Evolutionary conservation across 1,140 invertebrate genomes (phyloP).

Genomic region (Trachelipus rathkii): DNA sequence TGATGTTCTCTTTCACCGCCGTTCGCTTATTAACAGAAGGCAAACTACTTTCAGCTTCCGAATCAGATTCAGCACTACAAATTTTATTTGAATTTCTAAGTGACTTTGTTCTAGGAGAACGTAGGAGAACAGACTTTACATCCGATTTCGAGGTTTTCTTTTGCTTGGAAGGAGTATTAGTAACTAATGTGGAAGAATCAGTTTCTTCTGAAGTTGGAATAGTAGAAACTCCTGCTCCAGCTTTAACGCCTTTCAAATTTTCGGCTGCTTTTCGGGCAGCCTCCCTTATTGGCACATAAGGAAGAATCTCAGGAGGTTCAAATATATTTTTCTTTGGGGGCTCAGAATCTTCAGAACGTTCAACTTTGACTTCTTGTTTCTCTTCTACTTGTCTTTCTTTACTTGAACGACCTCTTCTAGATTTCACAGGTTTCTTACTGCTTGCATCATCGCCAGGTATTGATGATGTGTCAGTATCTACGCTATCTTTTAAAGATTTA

Average conservation of each 20-base stretch:
- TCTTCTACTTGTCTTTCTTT: slow-evolving; percentile 62
- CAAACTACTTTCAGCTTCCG: neutral
- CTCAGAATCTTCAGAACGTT: slow-evolving; percentile 51
- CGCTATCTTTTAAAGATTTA: slow-evolving; percentile 26
- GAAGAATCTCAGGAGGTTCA: slow-evolving; percentile 60
- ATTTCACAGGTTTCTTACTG: slow-evolving; percentile 44
- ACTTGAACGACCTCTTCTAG: slow-evolving; percentile 41
- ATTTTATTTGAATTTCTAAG: neutral
- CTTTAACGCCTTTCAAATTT: slow-evolving; percentile 71
- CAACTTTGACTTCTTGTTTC: slow-evolving; percentile 58
- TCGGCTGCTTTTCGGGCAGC: slow-evolving; percentile 86
- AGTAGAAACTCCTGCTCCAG: slow-evolving; percentile 14
- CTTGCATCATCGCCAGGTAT: slow-evolving; percentile 5
- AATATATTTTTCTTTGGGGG: slow-evolving; percentile 41
- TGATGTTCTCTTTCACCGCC: neutral
- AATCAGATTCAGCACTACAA: neutral
- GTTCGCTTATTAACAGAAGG: neutral
- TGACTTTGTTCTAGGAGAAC: neutral
- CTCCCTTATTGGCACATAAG: slow-evolving; percentile 81
- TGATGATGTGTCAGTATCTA: slow-evolving; percentile 22
- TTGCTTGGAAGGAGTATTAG: slow-evolving; percentile 30
- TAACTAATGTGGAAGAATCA: slow-evolving; percentile 16
- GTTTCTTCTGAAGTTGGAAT: slow-evolving; percentile 18
- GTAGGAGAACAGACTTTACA: neutral
- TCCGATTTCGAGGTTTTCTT: slow-evolving; percentile 33